Evolutionary conservation across 2,888 invertebrate species (phyloP).

Genomic region (Ptilodon capucinus): DNA sequence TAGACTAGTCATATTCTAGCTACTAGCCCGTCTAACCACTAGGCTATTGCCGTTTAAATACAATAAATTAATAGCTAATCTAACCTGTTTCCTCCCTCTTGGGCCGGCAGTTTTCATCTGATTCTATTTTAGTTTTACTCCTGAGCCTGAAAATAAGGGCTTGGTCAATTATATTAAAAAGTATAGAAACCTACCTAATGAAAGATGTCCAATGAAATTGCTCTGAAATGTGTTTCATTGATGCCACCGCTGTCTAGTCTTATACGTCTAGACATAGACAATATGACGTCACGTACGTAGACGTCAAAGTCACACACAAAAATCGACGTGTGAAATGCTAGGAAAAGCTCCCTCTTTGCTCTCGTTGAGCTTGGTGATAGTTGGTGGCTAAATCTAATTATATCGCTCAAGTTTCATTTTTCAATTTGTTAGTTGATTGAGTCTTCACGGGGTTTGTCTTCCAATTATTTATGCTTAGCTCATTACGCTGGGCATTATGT

Average conservation of each 20-base stretch:
- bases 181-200: no score
- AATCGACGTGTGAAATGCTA: no score
- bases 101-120: slow-evolving; percentile 58
- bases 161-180: slow-evolving; percentile 1
- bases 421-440: slow-evolving; percentile 4
- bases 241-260: no score
- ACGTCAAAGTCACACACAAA: no score
- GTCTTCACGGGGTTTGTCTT: slow-evolving; percentile 5
- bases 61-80: slow-evolving; percentile 15
- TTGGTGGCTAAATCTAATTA: background rate
- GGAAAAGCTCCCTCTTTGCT: no score
- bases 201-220: no score
- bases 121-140: slow-evolving; percentile 60
- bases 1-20: no score
- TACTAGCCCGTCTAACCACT: no score
- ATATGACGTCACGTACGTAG: no score
- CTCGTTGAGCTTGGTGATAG: background rate
- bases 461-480: slow-evolving; percentile 9
- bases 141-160: slow-evolving; percentile 55
- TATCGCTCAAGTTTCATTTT: slow-evolving; percentile 4
- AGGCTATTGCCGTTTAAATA: background rate
- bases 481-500: background rate
- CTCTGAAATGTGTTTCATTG: no score
- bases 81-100: slow-evolving; percentile 64
- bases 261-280: no score